These are phyloP conservation scores for Pseudocheirus occidentalis DNA, from an alignment of 2,797 vertebrate genomes.

Conservation along the genomic window DNA sequence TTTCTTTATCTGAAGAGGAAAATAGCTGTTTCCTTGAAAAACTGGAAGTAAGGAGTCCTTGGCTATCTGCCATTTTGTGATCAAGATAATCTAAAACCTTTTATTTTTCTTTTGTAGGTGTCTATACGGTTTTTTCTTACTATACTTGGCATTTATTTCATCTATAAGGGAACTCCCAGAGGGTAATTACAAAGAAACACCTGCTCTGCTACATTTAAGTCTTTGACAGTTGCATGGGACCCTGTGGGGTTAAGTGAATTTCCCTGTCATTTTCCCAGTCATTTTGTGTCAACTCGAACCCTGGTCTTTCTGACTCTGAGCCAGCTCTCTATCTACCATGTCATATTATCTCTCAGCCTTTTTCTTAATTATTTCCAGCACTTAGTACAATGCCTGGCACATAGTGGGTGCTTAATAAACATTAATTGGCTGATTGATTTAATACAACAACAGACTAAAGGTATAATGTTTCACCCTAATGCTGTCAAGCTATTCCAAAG, in stretches of 20 bases:
- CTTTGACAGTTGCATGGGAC: not conserved
- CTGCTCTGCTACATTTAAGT: not conserved
- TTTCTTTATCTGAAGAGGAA: not conserved
- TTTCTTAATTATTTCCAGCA: not conserved
- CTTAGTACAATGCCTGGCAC: not conserved
- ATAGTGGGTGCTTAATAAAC: not conserved
- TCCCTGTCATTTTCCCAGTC: too few relatives aligned
- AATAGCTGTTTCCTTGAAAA: not conserved
- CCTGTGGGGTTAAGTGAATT: not conserved
- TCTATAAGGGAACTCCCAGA: not conserved
- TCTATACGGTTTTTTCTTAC: not conserved
- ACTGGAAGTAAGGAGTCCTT: conserved; percentile 30
- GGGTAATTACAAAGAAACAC: not conserved
- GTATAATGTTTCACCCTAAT: not conserved
- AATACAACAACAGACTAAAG: not conserved
- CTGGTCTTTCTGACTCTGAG: not conserved
- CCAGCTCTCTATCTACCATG: not conserved
- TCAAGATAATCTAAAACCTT: conserved; percentile 17
- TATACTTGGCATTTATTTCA: not conserved
- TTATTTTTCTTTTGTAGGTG: not conserved
- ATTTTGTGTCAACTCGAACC: not conserved
- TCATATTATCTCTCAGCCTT: not conserved
- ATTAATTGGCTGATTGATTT: not conserved
- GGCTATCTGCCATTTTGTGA: conserved; percentile 28
- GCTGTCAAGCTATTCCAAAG: conserved; percentile 6